These are phyloP conservation scores for Caenorhabditis sp. DNA, from an alignment of 2,888 invertebrate genomes.

Conservation along the genomic window DNA sequence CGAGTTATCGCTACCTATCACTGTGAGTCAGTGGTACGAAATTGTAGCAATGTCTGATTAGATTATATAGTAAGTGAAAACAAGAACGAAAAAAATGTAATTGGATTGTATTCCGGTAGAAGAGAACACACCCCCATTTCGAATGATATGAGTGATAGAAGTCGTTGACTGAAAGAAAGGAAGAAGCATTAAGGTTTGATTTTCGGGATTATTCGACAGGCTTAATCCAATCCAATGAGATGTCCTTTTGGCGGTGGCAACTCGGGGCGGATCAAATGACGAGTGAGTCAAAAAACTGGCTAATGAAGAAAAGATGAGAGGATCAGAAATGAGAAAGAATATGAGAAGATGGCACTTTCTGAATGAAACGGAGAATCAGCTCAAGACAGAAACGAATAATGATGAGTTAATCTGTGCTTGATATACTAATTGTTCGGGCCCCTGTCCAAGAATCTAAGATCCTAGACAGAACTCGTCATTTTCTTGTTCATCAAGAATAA, in stretches of 20 bases:
- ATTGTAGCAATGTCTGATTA: slow-evolving; percentile 29
- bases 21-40: slow-evolving; percentile 30
- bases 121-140: slow-evolving; percentile 3
- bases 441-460: slow-evolving; percentile 1
- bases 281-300: slow-evolving; percentile 49
- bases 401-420: slow-evolving; percentile 25
- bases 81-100: slow-evolving; percentile 20
- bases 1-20: slow-evolving; percentile 2
- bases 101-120: slow-evolving; percentile 23
- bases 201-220: slow-evolving; percentile 49
- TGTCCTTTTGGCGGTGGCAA: slow-evolving; percentile 36
- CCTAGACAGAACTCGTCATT: slow-evolving; percentile 34
- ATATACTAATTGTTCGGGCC: slow-evolving; percentile 13
- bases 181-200: slow-evolving; percentile 16
- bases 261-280: slow-evolving; percentile 58
- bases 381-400: not conserved
- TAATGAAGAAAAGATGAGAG: slow-evolving; percentile 38
- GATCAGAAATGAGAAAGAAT: slow-evolving; percentile 37
- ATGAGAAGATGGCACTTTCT: slow-evolving; percentile 37
- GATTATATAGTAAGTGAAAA: slow-evolving; percentile 7
- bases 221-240: slow-evolving; percentile 56
- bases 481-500: not conserved
- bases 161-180: slow-evolving; percentile 5
- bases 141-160: slow-evolving; percentile 8
- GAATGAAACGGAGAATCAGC: slow-evolving; percentile 24